Evolutionary conservation across 2,888 invertebrate species (phyloP).

Genomic region (Trissolcus brochymenae): DNA sequence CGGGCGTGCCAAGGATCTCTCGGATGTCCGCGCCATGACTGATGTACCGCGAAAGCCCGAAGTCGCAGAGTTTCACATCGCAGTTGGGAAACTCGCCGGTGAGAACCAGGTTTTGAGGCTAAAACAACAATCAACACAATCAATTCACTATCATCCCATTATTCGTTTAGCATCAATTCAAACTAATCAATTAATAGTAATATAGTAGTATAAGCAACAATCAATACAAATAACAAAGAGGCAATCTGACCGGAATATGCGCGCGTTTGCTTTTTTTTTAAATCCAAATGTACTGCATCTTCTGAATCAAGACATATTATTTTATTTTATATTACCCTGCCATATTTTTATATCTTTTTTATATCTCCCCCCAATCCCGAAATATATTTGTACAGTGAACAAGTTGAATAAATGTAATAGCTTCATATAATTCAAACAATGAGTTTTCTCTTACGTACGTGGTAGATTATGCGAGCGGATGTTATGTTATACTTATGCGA

Average conservation of each 20-base stretch:
- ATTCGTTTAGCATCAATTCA: too few species aligned
- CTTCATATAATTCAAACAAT: neutral
- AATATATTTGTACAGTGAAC: too few species aligned
- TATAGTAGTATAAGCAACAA: conserved; percentile 15
- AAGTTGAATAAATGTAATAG: too few species aligned
- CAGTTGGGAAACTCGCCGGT: conserved; percentile 85
- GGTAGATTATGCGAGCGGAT: conserved; percentile 47
- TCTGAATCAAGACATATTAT: too few species aligned
- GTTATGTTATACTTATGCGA: conserved; percentile 20
- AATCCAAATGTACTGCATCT: too few species aligned
- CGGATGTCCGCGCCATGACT: conserved; percentile 93
- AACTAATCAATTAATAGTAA: too few species aligned
- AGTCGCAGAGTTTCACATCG: conserved; percentile 94
- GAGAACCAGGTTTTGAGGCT: conserved; percentile 96
- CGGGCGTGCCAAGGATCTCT: conserved; percentile 96
- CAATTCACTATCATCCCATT: too few species aligned
- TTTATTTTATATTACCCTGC: too few species aligned
- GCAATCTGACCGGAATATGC: too few species aligned
- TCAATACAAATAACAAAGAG: conserved; percentile 16
- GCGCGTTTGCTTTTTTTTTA: too few species aligned
- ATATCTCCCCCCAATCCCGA: too few species aligned
- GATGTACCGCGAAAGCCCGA: conserved; percentile 94
- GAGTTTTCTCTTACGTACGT: conserved; percentile 7
- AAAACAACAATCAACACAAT: conserved; percentile 65
- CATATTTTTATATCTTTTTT: too few species aligned